phyloP scores from a whole-genome alignment of 2,797 vertebrate genomes.

The Gallirallus australis region DNA sequence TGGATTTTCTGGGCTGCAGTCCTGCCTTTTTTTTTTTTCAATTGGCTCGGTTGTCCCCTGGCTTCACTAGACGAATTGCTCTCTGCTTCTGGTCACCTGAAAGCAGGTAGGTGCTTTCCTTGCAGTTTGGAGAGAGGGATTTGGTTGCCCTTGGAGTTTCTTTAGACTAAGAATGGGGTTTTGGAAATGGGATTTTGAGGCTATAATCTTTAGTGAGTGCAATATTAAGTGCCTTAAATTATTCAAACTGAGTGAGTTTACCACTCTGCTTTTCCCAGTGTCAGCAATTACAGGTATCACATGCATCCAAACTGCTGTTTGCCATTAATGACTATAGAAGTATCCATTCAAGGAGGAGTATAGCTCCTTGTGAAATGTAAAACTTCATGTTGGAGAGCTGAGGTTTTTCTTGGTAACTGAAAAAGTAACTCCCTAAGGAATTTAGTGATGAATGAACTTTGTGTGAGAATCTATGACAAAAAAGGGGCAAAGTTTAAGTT shows the following conservation, averaged over 20 bases:
- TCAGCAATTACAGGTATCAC: neutral
- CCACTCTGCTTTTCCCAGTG: fast-evolving
- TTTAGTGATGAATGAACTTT: neutral
- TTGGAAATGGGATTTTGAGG: neutral
- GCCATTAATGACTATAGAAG: neutral
- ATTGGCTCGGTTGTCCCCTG: too few species aligned
- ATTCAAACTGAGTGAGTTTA: neutral
- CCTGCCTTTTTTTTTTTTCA: fast-evolving
- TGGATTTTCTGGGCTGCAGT: fast-evolving
- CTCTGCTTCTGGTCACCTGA: neutral
- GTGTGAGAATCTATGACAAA: neutral
- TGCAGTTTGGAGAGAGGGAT: fast-evolving
- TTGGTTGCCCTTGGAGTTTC: neutral
- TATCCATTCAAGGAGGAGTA: neutral
- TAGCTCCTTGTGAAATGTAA: neutral
- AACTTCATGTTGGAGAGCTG: neutral
- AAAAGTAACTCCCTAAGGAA: neutral
- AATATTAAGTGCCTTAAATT: neutral
- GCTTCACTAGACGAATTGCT: neutral
- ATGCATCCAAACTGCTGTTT: neutral
- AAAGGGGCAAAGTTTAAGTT: neutral
- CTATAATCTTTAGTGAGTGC: neutral
- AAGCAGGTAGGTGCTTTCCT: neutral
- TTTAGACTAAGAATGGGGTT: neutral
- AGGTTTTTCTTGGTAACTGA: neutral